Evolutionary conservation across 1,140 invertebrate genomes (phyloP).

Genomic region (Pogonomyrmex barbatus): DNA sequence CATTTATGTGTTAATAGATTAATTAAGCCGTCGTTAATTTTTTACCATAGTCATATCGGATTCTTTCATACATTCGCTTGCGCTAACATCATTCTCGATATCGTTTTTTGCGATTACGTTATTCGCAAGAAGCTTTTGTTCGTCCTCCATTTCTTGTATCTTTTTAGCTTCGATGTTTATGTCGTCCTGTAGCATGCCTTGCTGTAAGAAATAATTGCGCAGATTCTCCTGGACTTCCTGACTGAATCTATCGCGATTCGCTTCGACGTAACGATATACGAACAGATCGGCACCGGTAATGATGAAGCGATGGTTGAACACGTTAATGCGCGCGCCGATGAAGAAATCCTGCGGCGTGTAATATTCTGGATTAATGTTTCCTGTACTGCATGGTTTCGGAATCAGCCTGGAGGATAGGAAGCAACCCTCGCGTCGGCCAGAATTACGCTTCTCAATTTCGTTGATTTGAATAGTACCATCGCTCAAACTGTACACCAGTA

Average conservation of each 20-base stretch:
- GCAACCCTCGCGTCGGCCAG: constrained; percentile 90
- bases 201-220: constrained; percentile 87
- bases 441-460: constrained; percentile 89
- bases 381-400: constrained; percentile 88
- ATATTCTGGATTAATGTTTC: constrained; percentile 88
- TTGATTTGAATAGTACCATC: constrained; percentile 88
- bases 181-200: constrained; percentile 63
- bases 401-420: constrained; percentile 90
- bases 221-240: constrained; percentile 88
- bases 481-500: constrained; percentile 89
- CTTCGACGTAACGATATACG: constrained; percentile 90
- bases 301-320: constrained; percentile 89
- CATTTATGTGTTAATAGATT: constrained; percentile 16
- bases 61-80: constrained; percentile 5
- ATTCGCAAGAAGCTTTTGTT: background rate
- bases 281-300: constrained; percentile 90
- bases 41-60: constrained; percentile 9
- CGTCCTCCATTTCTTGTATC: constrained; percentile 22
- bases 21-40: constrained; percentile 16
- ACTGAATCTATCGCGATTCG: constrained; percentile 90
- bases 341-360: constrained; percentile 90
- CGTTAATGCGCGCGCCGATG: constrained; percentile 88
- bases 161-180: constrained; percentile 22
- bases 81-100: background rate
- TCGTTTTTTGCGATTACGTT: background rate